A percentile compares a stretch with the other conserved stretches of the same genome.
Evolutionary conservation across 1,140 invertebrate species (phyloP).

Genomic region (Drosophila eugracilis): DNA sequence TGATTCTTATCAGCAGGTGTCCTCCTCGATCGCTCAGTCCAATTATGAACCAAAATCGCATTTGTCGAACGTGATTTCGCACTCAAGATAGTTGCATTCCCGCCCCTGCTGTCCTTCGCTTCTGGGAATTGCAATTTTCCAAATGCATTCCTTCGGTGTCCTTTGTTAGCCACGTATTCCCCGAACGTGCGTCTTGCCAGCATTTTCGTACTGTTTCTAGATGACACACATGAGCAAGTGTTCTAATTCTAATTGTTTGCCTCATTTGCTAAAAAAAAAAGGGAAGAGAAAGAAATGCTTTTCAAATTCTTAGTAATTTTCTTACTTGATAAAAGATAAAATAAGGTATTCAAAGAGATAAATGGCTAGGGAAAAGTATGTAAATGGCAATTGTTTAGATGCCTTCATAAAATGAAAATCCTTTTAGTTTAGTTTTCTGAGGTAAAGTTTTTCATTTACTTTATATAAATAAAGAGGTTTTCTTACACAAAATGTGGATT

Average conservation of each 20-base stretch:
- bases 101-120: conserved; percentile 25
- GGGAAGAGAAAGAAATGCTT: neutral
- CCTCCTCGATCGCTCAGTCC: conserved; percentile 10
- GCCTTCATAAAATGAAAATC: neutral
- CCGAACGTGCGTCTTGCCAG: conserved; percentile 30
- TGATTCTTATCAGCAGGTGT: conserved; percentile 39
- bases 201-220: conserved; percentile 2
- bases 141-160: conserved; percentile 15
- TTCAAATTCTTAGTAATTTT: conserved; percentile 20
- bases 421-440: too few species aligned
- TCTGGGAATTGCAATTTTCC: conserved; percentile 56
- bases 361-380: neutral
- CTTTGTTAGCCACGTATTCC: conserved; percentile 56
- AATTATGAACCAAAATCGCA: conserved; percentile 54
- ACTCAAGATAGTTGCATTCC: conserved; percentile 64
- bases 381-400: conserved; percentile 1
- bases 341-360: neutral
- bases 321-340: conserved; percentile 20
- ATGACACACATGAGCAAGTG: conserved; percentile 26
- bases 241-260: conserved; percentile 19
- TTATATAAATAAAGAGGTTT: too few species aligned
- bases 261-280: conserved; percentile 1
- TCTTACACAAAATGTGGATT: too few species aligned
- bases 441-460: too few species aligned
- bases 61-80: conserved; percentile 69